These are phyloP conservation scores for Plectrocnemia conspersa DNA, from an alignment of 1,140 invertebrate genomes.

Conservation along the genomic window DNA sequence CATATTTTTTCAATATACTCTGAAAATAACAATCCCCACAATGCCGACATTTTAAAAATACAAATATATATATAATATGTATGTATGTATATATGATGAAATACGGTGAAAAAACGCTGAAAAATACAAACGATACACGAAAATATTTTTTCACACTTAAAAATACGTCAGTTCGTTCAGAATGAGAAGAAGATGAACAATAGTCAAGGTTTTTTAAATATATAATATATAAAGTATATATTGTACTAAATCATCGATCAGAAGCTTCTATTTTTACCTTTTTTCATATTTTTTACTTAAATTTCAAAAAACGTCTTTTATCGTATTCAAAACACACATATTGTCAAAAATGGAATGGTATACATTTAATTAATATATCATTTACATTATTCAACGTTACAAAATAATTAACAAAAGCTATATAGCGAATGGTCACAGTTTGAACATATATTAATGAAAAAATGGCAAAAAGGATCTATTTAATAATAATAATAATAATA, in stretches of 20 bases:
- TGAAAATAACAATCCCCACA: slow-evolving; percentile 34
- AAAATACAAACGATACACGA: not conserved
- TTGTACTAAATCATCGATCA: too few species aligned
- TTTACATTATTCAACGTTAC: slow-evolving; percentile 15
- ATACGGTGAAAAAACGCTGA: not conserved
- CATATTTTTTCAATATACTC: slow-evolving; percentile 35
- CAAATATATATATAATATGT: slow-evolving; percentile 5
- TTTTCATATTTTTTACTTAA: not conserved
- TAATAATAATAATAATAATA: too few species aligned
- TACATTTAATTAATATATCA: slow-evolving; percentile 22
- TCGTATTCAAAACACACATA: slow-evolving; percentile 25
- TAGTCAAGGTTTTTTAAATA: too few species aligned
- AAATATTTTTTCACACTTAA: too few species aligned
- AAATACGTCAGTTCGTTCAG: too few species aligned
- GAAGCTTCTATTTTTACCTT: too few species aligned
- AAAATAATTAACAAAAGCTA: slow-evolving; percentile 9
- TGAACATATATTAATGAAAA: too few species aligned
- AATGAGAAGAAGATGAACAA: too few species aligned
- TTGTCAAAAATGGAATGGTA: slow-evolving; percentile 33
- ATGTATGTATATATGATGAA: not conserved
- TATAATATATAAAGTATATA: too few species aligned
- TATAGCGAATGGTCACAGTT: too few species aligned
- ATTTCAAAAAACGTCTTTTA: slow-evolving; percentile 3
- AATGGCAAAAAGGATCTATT: too few species aligned
- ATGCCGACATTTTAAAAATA: slow-evolving; percentile 13